These are phyloP conservation scores for Meloidogyne floridensis DNA, from an alignment of 1,140 invertebrate genomes.

Conservation along the genomic window DNA sequence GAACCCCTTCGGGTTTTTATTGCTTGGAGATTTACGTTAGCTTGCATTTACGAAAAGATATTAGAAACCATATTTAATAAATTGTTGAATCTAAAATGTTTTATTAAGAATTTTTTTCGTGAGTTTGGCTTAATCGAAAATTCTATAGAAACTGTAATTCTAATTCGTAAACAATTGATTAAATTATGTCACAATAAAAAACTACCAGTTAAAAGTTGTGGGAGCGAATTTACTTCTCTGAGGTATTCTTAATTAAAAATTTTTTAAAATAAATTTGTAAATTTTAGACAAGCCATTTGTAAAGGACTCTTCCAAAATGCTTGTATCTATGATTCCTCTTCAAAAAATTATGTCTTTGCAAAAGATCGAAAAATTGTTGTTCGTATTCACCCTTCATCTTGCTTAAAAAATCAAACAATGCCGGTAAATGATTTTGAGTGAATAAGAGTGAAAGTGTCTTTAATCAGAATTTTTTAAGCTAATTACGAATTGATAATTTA, in stretches of 20 bases:
- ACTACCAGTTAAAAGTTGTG: slow-evolving; percentile 76
- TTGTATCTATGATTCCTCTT: slow-evolving; percentile 69
- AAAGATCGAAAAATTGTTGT: slow-evolving; percentile 74
- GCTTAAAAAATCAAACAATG: slow-evolving; percentile 68
- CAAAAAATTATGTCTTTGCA: slow-evolving; percentile 77
- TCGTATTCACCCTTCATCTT: slow-evolving; percentile 81
- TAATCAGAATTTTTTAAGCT: neutral
- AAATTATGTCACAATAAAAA: slow-evolving; percentile 73
- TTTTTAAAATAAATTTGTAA: slow-evolving; percentile 67
- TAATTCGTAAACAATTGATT: slow-evolving; percentile 81
- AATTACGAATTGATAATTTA: neutral
- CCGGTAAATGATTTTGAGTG: neutral
- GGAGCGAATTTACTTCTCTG: slow-evolving; percentile 69
- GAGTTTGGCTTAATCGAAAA: slow-evolving; percentile 83
- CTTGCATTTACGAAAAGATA: no score
- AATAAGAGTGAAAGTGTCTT: neutral
- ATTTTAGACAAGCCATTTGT: slow-evolving; percentile 73
- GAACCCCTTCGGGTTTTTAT: no score
- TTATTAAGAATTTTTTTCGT: slow-evolving; percentile 81
- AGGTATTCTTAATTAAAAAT: slow-evolving; percentile 32
- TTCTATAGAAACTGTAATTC: slow-evolving; percentile 80
- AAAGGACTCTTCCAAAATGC: slow-evolving; percentile 84
- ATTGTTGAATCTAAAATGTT: slow-evolving; percentile 49
- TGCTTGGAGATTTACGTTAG: no score
- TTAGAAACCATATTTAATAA: no score